Percentiles rank a stretch among this genome's conserved stretches.
Evolutionary conservation across 2,888 invertebrate species (phyloP).

Genomic region (Caenorhabditis wallacei): DNA sequence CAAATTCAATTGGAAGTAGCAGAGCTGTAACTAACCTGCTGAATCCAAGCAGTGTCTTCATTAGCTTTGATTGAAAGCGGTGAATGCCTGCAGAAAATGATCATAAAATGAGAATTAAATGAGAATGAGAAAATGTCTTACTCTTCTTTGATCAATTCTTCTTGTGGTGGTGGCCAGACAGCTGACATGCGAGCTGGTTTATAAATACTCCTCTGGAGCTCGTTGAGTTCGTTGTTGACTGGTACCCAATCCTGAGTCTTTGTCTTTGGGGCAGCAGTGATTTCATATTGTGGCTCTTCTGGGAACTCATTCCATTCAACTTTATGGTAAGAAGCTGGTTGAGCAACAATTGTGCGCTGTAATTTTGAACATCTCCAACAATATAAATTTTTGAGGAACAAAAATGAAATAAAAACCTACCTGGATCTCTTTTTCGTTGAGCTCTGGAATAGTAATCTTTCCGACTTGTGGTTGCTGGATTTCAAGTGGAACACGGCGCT

Average conservation of each 20-base stretch:
- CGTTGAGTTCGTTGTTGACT: slow-evolving; percentile 72
- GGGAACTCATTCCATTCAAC: slow-evolving; percentile 82
- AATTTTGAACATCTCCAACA: slow-evolving; percentile 32
- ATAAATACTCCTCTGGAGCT: slow-evolving; percentile 76
- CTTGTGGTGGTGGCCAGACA: slow-evolving; percentile 81
- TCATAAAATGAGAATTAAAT: no score
- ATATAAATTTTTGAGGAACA: no score
- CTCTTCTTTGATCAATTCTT: slow-evolving; percentile 75
- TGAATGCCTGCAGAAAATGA: no score
- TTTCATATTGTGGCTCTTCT: slow-evolving; percentile 74
- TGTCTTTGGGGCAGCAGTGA: slow-evolving; percentile 74
- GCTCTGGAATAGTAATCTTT: slow-evolving; percentile 74
- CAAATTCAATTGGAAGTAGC: no score
- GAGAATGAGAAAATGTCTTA: no score
- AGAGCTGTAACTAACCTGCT: slow-evolving; percentile 71
- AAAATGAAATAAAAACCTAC: slow-evolving; percentile 47
- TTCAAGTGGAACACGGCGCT: slow-evolving; percentile 72
- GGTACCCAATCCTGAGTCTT: slow-evolving; percentile 81
- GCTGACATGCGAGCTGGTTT: slow-evolving; percentile 76
- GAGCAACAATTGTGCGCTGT: slow-evolving; percentile 80
- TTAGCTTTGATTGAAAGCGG: slow-evolving; percentile 69
- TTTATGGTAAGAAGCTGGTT: slow-evolving; percentile 76
- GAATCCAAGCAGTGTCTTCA: slow-evolving; percentile 80
- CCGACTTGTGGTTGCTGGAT: slow-evolving; percentile 76
- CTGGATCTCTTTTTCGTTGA: slow-evolving; percentile 72